Conservation (phyloP, 2,797 vertebrate species). For the Sternotherus odoratus region DNA sequence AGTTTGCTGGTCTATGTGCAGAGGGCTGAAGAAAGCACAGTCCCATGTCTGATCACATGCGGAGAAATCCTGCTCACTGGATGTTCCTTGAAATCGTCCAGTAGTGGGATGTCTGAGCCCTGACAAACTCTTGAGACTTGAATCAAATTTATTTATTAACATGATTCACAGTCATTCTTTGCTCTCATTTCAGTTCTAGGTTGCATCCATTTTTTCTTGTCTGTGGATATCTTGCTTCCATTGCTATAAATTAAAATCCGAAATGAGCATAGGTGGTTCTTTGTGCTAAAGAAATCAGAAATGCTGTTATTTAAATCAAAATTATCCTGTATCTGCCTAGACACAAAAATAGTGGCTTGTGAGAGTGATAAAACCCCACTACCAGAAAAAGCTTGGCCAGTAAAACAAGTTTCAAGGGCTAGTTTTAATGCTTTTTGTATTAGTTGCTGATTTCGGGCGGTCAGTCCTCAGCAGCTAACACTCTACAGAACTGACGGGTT, state of each 20-base stretch:
- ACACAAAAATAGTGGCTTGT: not conserved
- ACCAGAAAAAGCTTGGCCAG: not conserved
- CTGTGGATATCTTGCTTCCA: not conserved
- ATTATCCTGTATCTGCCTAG: not conserved
- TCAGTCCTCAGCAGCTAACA: not conserved
- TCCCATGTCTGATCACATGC: not conserved
- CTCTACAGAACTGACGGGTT: not conserved
- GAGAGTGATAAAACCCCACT: not conserved
- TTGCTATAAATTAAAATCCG: slow-evolving; percentile 36
- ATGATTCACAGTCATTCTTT: slow-evolving; percentile 20
- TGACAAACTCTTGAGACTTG: not conserved
- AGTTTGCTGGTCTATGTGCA: not conserved
- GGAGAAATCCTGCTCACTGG: not conserved
- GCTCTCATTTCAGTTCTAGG: not conserved
- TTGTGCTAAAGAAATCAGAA: not conserved
- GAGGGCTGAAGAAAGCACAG: not conserved
- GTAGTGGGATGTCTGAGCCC: not conserved
- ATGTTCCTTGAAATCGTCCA: not conserved
- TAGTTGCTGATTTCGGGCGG: not conserved
- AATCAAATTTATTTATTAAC: slow-evolving; percentile 2
- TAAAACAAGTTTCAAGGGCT: not conserved
- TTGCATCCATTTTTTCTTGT: not conserved
- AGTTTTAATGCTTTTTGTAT: not conserved
- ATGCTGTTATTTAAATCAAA: not conserved
- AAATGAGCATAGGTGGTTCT: not conserved